These are phyloP conservation scores for Ametastegia equiseti DNA, from an alignment of 2,888 invertebrate genomes.

Conservation along the genomic window DNA sequence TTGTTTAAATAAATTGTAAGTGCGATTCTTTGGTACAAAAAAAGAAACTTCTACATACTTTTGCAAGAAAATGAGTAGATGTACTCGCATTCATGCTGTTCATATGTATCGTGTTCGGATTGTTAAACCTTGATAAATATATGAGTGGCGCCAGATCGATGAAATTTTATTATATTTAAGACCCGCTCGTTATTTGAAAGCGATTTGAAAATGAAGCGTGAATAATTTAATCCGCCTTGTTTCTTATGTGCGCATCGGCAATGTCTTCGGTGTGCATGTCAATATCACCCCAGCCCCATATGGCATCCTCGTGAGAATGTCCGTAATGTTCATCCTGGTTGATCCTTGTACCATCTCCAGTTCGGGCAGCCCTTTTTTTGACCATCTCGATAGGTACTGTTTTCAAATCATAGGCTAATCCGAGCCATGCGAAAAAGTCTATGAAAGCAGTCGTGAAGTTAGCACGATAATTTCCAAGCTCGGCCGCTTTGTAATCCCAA, in stretches of 20 bases:
- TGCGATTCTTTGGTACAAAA: conserved; percentile 24
- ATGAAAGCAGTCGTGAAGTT: conserved; percentile 82
- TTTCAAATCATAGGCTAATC: conserved; percentile 91
- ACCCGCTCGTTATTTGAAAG: not conserved
- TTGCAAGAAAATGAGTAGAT: no score
- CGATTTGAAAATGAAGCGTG: no score
- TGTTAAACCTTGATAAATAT: not conserved
- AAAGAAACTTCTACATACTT: not conserved
- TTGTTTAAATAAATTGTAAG: not conserved
- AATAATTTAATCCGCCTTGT: conserved; percentile 64
- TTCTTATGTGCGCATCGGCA: conserved; percentile 71
- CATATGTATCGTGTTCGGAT: not conserved
- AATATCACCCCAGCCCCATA: conserved; percentile 92
- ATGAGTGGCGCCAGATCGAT: not conserved
- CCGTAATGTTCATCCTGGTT: conserved; percentile 73
- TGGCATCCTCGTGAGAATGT: conserved; percentile 76
- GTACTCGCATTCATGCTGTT: no score
- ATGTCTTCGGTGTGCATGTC: conserved; percentile 86
- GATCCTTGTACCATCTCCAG: conserved; percentile 83
- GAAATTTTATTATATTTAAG: not conserved
- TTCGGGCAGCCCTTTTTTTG: conserved; percentile 82
- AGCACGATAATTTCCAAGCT: conserved; percentile 82
- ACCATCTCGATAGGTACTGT: conserved; percentile 86
- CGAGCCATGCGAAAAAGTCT: conserved; percentile 84
- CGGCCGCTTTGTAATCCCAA: conserved; percentile 88